Percentiles rank a stretch among this genome's conserved stretches.
These are phyloP conservation scores for Gasteruption jaculator DNA, from an alignment of 2,888 invertebrate genomes.

Conservation along the genomic window DNA sequence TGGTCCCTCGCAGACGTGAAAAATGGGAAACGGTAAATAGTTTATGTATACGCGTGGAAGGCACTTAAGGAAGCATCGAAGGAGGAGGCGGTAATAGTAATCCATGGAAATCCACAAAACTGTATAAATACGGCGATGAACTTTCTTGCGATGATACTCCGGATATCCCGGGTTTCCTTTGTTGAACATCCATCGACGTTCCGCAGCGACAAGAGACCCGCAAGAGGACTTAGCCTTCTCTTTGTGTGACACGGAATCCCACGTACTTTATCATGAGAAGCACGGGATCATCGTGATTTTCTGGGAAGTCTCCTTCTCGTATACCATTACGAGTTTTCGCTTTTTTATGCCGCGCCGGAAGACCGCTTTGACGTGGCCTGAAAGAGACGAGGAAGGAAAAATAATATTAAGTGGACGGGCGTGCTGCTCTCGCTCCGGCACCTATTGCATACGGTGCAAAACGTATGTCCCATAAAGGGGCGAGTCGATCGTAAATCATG, in stretches of 20 bases:
- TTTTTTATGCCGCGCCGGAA: conserved; percentile 14
- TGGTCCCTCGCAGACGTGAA: too few relatives aligned
- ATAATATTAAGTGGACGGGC: conserved; percentile 29
- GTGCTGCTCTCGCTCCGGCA: conserved; percentile 18
- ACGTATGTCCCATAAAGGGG: too few relatives aligned
- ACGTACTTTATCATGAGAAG: conserved; percentile 26
- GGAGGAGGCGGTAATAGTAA: conserved; percentile 5
- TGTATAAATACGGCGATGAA: conserved; percentile 22
- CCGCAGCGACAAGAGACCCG: conserved; percentile 16
- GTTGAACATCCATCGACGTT: conserved; percentile 20
- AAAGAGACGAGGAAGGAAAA: conserved; percentile 21
- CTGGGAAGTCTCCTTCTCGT: conserved; percentile 20
- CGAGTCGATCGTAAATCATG: conserved; percentile 16
- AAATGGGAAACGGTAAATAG: too few relatives aligned
- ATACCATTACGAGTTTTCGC: too few relatives aligned
- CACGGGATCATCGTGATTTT: conserved; percentile 23
- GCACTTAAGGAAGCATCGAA: too few relatives aligned
- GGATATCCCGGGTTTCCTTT: conserved; percentile 23
- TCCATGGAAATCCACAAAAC: conserved; percentile 5
- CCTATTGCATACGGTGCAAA: too few relatives aligned
- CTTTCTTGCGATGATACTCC: too few relatives aligned
- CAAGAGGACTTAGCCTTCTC: conserved; percentile 15
- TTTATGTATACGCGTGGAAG: too few relatives aligned
- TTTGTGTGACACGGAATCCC: conserved; percentile 21
- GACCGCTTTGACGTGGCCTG: conserved; percentile 25